phyloP scores from a whole-genome alignment of 2,797 vertebrate species.

The Sylvia borin region DNA sequence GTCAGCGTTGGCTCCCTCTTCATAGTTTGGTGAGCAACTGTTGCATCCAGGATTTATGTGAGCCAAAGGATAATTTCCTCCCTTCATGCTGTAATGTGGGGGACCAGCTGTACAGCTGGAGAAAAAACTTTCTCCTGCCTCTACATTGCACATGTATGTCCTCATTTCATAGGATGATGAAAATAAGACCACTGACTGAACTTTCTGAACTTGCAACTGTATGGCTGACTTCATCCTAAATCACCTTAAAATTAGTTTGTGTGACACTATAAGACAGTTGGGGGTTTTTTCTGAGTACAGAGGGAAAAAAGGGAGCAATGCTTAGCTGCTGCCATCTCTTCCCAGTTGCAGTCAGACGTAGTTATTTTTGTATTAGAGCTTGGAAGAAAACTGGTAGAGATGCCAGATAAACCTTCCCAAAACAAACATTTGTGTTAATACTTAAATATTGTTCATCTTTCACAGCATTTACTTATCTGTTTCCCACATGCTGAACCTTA shows the following conservation, averaged over 20 bases:
- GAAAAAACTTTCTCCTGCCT: neutral
- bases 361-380: conserved; percentile 57
- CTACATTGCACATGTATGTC: neutral
- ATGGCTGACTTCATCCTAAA: neutral
- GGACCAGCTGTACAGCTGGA: neutral
- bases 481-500: conserved; percentile 61
- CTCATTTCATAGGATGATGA: neutral
- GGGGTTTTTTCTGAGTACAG: neutral
- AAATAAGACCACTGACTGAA: neutral
- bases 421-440: conserved; percentile 59
- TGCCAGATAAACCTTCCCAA: conserved; percentile 54
- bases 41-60: neutral
- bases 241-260: conserved; percentile 11
- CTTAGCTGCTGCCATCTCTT: conserved; percentile 43
- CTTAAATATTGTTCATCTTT: conserved; percentile 65
- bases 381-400: neutral
- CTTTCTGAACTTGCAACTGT: neutral
- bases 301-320: neutral
- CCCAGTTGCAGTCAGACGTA: neutral
- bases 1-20: neutral
- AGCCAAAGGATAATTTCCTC: neutral
- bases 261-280: neutral
- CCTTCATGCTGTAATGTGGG: accelerated
- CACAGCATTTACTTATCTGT: conserved; percentile 24
- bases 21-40: neutral